Evolutionary conservation across 1,140 invertebrate species (phyloP).

Genomic region (Solenopsis invicta): DNA sequence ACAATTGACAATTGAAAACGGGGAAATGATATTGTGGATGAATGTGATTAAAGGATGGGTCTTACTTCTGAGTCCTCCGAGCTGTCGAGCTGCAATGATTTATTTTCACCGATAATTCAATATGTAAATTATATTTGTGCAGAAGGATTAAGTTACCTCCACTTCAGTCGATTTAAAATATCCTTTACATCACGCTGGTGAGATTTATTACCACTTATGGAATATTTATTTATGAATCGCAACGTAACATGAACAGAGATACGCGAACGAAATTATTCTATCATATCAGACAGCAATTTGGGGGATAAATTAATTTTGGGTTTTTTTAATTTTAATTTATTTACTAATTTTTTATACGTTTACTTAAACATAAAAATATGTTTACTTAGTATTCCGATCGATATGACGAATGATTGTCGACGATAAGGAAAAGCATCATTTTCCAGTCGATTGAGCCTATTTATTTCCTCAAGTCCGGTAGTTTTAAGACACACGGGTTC

Average conservation of each 20-base stretch:
- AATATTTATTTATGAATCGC: constrained; percentile 26
- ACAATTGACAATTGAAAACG: not conserved
- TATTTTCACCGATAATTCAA: constrained; percentile 9
- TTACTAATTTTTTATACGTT: not conserved
- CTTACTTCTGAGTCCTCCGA: not conserved
- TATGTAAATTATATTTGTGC: constrained; percentile 41
- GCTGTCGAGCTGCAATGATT: constrained; percentile 22
- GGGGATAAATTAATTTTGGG: not conserved
- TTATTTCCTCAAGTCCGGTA: not conserved
- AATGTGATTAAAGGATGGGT: not conserved
- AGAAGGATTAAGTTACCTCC: constrained; percentile 9
- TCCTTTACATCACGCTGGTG: not conserved
- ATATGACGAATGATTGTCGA: not conserved
- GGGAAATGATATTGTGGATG: not conserved
- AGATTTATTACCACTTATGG: not conserved
- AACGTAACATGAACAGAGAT: not conserved
- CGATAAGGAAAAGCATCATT: not conserved
- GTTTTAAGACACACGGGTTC: not conserved
- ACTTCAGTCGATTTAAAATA: not conserved
- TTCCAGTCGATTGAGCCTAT: not conserved
- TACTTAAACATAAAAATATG: no score
- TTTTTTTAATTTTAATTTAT: not conserved
- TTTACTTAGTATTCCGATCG: not conserved
- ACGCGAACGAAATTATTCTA: not conserved
- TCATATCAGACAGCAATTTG: not conserved